A percentile compares a stretch with the other conserved stretches of the same genome.
phyloP scores from a whole-genome alignment of 2,113 vertebrate species.

The Candoia aspera region DNA sequence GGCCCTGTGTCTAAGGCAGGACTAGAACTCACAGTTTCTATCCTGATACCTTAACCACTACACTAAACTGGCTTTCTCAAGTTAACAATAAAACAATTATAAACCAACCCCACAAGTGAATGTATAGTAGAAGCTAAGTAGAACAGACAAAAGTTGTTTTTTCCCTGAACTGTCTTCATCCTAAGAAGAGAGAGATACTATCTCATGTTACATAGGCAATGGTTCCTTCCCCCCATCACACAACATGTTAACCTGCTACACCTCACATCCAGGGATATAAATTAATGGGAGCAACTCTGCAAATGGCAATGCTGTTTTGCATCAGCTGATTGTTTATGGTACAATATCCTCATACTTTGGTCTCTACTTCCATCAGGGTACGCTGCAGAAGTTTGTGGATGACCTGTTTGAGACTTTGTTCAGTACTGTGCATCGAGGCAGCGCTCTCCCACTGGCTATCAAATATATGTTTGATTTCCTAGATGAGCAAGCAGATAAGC shows the following conservation, averaged over 20 bases:
- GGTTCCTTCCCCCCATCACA: background rate
- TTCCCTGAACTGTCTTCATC: background rate
- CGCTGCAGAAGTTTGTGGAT: slow-evolving; percentile 97
- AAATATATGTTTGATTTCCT: slow-evolving; percentile 99
- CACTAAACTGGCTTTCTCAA: no score
- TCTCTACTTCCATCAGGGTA: slow-evolving; percentile 78
- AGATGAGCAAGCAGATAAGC: slow-evolving; percentile 97
- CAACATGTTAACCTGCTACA: background rate
- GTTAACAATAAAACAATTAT: background rate
- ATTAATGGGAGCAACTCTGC: background rate
- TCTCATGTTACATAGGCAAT: background rate
- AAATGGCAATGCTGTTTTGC: background rate
- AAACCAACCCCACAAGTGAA: background rate
- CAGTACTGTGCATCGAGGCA: slow-evolving; percentile 96
- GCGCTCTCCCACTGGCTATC: slow-evolving; percentile 93
- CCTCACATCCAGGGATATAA: background rate
- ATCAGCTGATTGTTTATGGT: background rate
- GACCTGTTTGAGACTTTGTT: slow-evolving; percentile 98
- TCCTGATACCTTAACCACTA: no score
- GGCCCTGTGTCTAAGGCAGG: no score
- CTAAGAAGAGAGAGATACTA: background rate
- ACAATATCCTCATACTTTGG: background rate
- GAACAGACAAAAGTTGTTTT: background rate
- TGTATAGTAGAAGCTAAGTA: background rate
- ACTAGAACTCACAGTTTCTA: no score